Percentiles rank a stretch among this genome's conserved stretches.
These are phyloP conservation scores for Xestia rhomboidea DNA, from an alignment of 2,888 invertebrate species.

Conservation along the genomic window DNA sequence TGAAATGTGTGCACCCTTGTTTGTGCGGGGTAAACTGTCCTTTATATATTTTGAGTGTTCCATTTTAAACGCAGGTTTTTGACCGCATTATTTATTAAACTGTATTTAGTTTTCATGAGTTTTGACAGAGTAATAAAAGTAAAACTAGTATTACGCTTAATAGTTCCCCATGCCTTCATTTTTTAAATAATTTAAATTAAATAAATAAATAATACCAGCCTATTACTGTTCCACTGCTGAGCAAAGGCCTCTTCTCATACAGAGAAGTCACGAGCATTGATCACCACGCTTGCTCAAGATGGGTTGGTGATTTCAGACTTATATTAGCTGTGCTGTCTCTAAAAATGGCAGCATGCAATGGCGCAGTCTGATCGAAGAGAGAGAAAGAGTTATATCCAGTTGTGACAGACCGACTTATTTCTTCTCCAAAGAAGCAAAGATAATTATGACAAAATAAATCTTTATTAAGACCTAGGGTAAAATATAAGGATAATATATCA, in stretches of 20 bases:
- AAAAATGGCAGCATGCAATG: not conserved
- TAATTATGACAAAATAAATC: not conserved
- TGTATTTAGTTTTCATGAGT: not conserved
- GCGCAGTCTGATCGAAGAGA: not conserved
- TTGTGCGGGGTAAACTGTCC: constrained; percentile 55
- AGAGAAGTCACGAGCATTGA: too few species aligned
- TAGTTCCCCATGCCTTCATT: not conserved
- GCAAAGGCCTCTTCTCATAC: too few species aligned
- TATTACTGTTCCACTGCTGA: too few species aligned
- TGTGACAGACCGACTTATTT: not conserved
- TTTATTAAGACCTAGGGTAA: too few species aligned
- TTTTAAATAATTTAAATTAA: too few species aligned
- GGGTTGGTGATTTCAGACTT: too few species aligned
- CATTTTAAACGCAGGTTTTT: constrained; percentile 13
- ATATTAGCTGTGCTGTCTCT: too few species aligned
- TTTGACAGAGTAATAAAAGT: not conserved
- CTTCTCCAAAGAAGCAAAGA: not conserved
- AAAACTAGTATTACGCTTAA: not conserved
- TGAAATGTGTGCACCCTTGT: constrained; percentile 72
- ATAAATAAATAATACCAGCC: too few species aligned
- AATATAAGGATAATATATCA: not conserved
- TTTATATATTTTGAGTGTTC: constrained; percentile 20
- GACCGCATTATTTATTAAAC: not conserved
- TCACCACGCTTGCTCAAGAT: too few species aligned
- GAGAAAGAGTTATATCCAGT: not conserved